Percentiles rank a stretch among this genome's conserved stretches.
These are phyloP conservation scores for Anisognathus igniventris DNA, from an alignment of 2,797 vertebrate species.

Conservation along the genomic window DNA sequence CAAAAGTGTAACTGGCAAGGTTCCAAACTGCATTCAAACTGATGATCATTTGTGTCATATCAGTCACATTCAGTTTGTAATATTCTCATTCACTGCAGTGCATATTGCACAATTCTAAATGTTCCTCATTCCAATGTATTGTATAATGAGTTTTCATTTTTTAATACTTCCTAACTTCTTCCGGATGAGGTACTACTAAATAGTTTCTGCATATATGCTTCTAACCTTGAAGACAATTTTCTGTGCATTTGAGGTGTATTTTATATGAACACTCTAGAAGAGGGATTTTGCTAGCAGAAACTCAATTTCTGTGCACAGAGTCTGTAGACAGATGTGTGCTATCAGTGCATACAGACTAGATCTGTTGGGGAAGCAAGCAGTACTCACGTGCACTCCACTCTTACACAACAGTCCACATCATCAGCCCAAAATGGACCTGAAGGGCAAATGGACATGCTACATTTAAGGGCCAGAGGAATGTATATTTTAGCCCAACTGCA, in stretches of 20 bases:
- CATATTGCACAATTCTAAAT: neutral
- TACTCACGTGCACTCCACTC: neutral
- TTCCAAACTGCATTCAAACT: neutral
- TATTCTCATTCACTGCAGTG: neutral
- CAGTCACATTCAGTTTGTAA: neutral
- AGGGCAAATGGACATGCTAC: neutral
- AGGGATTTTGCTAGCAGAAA: neutral
- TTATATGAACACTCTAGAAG: neutral
- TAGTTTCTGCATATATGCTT: neutral
- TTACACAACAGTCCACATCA: neutral
- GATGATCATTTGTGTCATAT: neutral
- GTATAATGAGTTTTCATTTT: neutral
- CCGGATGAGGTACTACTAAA: neutral
- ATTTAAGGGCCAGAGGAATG: neutral
- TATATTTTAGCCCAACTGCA: neutral
- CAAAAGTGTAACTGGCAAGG: neutral
- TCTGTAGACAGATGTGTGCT: neutral
- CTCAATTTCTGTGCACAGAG: neutral
- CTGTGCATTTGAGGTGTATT: neutral
- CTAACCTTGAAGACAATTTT: neutral
- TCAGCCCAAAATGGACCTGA: neutral
- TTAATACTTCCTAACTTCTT: neutral
- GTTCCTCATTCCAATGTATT: neutral
- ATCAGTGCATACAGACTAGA: neutral
- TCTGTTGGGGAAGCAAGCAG: neutral